Percentiles rank a stretch among this genome's conserved stretches.
Conservation (phyloP, 2,797 vertebrate species). For the Notamacropus eugenii region DNA sequence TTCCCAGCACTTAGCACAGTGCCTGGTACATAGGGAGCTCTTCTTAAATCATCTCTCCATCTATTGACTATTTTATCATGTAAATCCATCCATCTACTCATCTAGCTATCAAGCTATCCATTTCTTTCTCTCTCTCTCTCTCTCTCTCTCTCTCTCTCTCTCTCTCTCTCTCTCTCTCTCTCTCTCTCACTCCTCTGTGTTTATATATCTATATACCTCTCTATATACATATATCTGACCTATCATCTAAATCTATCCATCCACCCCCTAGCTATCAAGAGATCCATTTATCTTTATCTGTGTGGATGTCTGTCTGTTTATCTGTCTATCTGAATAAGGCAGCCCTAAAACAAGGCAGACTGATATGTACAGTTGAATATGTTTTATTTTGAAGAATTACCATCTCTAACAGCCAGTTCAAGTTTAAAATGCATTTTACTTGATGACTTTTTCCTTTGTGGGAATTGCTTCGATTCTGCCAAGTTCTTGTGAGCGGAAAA, state of each 20-base stretch:
- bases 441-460: neutral
- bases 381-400: neutral
- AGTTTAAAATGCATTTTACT: slow-evolving; percentile 7
- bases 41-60: neutral
- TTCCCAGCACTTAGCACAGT: neutral
- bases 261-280: too few species aligned
- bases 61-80: neutral
- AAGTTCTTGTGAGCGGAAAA: slow-evolving; percentile 15
- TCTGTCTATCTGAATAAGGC: neutral
- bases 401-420: neutral
- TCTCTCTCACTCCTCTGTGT: too few species aligned
- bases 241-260: too few species aligned
- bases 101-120: too few species aligned
- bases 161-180: too few species aligned
- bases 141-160: too few species aligned
- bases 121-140: too few species aligned
- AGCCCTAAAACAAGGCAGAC: neutral
- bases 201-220: too few species aligned
- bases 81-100: neutral
- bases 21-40: neutral
- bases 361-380: neutral
- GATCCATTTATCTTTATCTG: too few species aligned
- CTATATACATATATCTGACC: too few species aligned
- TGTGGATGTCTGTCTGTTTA: too few species aligned
- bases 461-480: neutral